A percentile compares a stretch with the other conserved stretches of the same genome.
These are phyloP conservation scores for Desmophyllum pertusum DNA, from an alignment of 92 coral and sea anemone genomes.

Conservation along the genomic window DNA sequence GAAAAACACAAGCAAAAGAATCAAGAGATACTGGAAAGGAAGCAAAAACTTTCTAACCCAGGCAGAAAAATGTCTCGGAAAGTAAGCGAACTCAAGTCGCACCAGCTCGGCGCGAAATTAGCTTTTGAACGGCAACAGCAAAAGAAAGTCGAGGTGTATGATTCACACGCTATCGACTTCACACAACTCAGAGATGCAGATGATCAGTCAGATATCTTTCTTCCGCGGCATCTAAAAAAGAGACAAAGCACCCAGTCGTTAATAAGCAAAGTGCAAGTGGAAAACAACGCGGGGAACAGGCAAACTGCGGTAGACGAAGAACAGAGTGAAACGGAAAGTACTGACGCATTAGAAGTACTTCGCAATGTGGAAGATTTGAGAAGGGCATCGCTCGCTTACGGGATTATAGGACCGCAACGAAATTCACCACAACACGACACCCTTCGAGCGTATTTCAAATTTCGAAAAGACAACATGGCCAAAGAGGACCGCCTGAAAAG, in stretches of 20 bases:
- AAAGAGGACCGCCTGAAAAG: slow-evolving; percentile 58
- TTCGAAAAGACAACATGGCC: slow-evolving; percentile 44
- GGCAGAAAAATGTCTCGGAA: slow-evolving; percentile 5
- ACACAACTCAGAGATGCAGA: slow-evolving; percentile 4
- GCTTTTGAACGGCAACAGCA: slow-evolving; percentile 41
- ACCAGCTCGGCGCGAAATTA: slow-evolving; percentile 17
- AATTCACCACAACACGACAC: slow-evolving; percentile 60
- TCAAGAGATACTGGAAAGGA: slow-evolving; percentile 18
- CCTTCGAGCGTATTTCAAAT: slow-evolving; percentile 53
- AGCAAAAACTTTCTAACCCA: neutral
- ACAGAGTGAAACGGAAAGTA: neutral
- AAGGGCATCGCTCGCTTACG: neutral
- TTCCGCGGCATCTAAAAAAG: slow-evolving; percentile 41
- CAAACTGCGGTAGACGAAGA: neutral
- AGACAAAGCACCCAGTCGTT: slow-evolving; percentile 22
- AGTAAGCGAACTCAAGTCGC: slow-evolving; percentile 1
- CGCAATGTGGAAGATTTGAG: neutral
- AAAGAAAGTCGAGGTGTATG: slow-evolving; percentile 61
- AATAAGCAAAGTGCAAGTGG: neutral
- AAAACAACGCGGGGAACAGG: neutral
- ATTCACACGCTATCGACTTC: slow-evolving; percentile 76
- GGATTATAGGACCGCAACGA: neutral
- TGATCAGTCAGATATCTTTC: slow-evolving; percentile 3
- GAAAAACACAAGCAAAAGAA: slow-evolving; percentile 27
- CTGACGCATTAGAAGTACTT: neutral